A percentile compares a stretch with the other conserved stretches of the same genome.
phyloP scores from a whole-genome alignment of 2,113 vertebrate species.

The Prunella himalayana region DNA sequence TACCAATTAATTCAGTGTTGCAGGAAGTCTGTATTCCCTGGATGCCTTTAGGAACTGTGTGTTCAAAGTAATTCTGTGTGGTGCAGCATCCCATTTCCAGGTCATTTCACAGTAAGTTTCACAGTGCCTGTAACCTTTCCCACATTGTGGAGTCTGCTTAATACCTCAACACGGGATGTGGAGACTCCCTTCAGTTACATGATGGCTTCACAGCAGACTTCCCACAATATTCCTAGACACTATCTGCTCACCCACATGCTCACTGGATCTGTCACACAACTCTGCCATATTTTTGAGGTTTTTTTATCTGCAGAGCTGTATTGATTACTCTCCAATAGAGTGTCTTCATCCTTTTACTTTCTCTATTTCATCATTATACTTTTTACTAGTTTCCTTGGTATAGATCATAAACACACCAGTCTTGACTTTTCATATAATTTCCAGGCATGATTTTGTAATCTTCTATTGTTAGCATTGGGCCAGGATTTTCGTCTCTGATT shows the following conservation, averaged over 20 bases:
- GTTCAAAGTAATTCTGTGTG: not conserved
- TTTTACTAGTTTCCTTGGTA: not conserved
- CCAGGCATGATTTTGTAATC: not conserved
- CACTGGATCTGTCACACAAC: not conserved
- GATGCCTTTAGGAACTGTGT: not conserved
- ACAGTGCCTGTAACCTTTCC: not conserved
- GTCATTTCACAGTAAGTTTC: not conserved
- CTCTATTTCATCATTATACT: not conserved
- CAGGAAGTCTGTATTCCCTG: not conserved
- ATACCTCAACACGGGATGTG: not conserved
- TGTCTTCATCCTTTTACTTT: not conserved
- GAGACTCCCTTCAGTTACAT: rapidly evolving
- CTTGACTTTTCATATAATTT: not conserved
- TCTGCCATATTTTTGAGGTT: not conserved
- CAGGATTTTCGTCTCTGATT: not conserved
- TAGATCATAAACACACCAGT: not conserved
- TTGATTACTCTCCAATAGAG: not conserved
- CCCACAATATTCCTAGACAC: not conserved
- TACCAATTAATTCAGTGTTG: not conserved
- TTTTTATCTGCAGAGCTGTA: not conserved
- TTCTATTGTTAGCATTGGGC: not conserved
- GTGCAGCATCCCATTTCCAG: not conserved
- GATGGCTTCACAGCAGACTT: not conserved
- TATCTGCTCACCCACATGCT: not conserved
- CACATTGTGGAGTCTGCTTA: not conserved